Percentiles rank a stretch among this genome's conserved stretches.
Conservation (phyloP, 2,888 invertebrate genomes). For the Noctua janthina region DNA sequence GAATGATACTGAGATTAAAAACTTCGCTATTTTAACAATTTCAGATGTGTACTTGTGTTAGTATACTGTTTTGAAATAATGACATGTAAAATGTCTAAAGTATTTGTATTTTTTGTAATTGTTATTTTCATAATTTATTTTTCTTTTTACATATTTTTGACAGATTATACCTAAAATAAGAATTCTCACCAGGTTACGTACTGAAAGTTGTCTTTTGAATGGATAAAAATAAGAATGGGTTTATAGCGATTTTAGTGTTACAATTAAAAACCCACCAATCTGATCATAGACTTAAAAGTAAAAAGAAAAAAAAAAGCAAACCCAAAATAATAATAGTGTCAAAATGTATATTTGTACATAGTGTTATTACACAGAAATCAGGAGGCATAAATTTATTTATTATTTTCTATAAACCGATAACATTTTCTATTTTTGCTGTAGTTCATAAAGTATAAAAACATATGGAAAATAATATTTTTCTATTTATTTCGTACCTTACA, state of each 20-base stretch:
- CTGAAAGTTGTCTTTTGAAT: slow-evolving; percentile 6
- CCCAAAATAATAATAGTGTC: slow-evolving; percentile 64
- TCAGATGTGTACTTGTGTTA: slow-evolving; percentile 32
- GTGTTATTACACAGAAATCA: slow-evolving; percentile 77
- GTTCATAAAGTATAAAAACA: slow-evolving; percentile 79
- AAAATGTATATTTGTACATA: slow-evolving; percentile 88
- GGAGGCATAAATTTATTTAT: slow-evolving; percentile 88
- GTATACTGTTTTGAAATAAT: slow-evolving; percentile 26
- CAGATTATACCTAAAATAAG: slow-evolving; percentile 24
- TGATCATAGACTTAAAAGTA: slow-evolving; percentile 53
- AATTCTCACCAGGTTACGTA: slow-evolving; percentile 12
- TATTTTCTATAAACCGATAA: slow-evolving; percentile 72
- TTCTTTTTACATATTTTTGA: slow-evolving; percentile 53
- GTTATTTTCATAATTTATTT: slow-evolving; percentile 65
- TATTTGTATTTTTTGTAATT: slow-evolving; percentile 56
- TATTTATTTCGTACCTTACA: slow-evolving; percentile 63
- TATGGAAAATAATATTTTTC: slow-evolving; percentile 67
- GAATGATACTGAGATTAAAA: slow-evolving; percentile 40
- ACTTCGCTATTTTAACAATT: slow-evolving; percentile 26
- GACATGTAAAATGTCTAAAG: slow-evolving; percentile 50
- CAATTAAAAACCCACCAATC: slow-evolving; percentile 76
- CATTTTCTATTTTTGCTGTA: slow-evolving; percentile 81
- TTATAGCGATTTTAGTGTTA: slow-evolving; percentile 41
- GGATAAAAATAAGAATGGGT: slow-evolving; percentile 12
- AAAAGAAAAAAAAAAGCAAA: slow-evolving; percentile 30